Percentiles rank a stretch among this genome's conserved stretches.
Evolutionary conservation across 2,888 invertebrate species (phyloP).

Genomic region (Xanthostigma xanthostigma): DNA sequence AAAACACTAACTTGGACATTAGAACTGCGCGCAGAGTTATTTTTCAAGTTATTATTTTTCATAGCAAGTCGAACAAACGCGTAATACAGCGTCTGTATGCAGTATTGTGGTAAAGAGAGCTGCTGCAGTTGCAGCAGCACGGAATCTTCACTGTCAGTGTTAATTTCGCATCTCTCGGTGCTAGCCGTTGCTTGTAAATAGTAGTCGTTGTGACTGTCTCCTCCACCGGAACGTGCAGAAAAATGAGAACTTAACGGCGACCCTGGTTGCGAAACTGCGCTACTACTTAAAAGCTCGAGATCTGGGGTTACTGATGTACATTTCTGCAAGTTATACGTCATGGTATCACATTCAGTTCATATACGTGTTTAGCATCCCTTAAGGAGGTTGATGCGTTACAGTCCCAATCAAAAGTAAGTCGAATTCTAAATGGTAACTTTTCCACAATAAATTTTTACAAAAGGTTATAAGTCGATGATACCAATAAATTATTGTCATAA

Average conservation of each 20-base stretch:
- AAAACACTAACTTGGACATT: no score
- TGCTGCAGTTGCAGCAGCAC: constrained; percentile 27
- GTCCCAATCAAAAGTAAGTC: no score
- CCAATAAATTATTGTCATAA: no score
- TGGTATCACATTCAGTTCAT: not conserved
- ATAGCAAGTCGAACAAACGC: constrained; percentile 23
- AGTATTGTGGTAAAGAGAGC: constrained; percentile 30
- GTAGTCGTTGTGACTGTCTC: not conserved
- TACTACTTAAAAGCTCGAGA: no score
- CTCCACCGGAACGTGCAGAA: not conserved
- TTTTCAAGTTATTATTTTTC: not conserved
- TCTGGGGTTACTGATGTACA: not conserved
- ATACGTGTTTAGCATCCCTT: no score
- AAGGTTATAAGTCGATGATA: no score
- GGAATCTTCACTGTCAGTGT: constrained; percentile 22
- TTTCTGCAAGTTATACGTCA: not conserved
- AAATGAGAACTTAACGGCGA: not conserved
- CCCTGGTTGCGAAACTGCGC: not conserved
- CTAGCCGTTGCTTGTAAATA: constrained; percentile 8
- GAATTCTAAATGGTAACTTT: no score
- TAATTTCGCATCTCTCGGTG: constrained; percentile 19
- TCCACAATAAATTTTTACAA: no score
- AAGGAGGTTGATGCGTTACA: no score
- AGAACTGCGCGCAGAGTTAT: no score
- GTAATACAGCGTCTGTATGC: constrained; percentile 26